These are phyloP conservation scores for Sebastes aleutianus DNA, from an alignment of 2,797 vertebrate species.

Conservation along the genomic window DNA sequence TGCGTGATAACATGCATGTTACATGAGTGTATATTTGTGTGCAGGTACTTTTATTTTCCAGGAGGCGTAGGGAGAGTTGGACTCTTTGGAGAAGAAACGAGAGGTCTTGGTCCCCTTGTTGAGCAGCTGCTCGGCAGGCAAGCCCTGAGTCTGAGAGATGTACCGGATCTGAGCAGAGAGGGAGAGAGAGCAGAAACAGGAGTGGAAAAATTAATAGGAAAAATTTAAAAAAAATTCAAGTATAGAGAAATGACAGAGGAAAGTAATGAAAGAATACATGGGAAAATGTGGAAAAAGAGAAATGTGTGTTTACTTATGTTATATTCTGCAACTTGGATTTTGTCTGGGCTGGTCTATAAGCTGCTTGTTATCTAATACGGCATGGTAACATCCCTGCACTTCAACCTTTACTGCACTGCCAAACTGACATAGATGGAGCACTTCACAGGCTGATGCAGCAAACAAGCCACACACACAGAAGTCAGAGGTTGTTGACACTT, in stretches of 20 bases:
- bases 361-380: conserved; percentile 9
- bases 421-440: conserved; percentile 9
- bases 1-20: background rate
- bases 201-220: background rate
- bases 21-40: background rate
- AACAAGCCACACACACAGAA: background rate
- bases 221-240: too few relatives aligned
- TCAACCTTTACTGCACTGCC: conserved; percentile 37
- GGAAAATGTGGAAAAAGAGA: background rate
- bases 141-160: conserved; percentile 98
- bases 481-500: background rate
- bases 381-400: background rate
- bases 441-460: background rate
- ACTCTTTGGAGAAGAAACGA: conserved; percentile 94
- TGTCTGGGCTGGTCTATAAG: background rate
- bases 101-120: conserved; percentile 96
- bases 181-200: background rate
- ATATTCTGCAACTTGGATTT: background rate
- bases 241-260: background rate
- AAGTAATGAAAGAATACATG: background rate
- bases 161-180: conserved; percentile 90
- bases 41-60: conserved; percentile 94
- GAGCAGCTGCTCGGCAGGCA: conserved; percentile 92
- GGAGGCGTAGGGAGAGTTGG: conserved; percentile 88
- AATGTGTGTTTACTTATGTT: background rate